Evolutionary conservation across 2,797 vertebrate species (phyloP), one percentile per base, ranked within the genome.

Genomic region (Odontamblyopus rebecca): DNA sequence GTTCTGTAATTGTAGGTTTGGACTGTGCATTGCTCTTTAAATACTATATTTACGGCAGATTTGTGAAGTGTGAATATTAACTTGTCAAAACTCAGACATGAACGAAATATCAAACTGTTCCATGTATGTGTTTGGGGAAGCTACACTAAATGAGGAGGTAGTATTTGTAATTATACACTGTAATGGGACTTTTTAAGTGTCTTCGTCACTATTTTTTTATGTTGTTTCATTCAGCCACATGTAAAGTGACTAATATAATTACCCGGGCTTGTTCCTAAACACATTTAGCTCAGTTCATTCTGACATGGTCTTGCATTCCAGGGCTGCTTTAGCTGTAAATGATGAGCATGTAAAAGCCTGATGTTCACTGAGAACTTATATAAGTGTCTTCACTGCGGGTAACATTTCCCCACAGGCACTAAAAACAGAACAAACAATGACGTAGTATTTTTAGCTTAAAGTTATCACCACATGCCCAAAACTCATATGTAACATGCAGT

Each of bases 401-500:
- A 3, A 13, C 19, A 4, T 48, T 27, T 26, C n/a, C 12, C 26
- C 5, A 26, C 0, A 26, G 19, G 2, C 41, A 50, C n/a, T 64
- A 41, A 48, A 27, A 56, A n/a, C n/a, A 54, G 11, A 54, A 54
- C 38, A 64, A 64, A 64, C 35, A 64, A 12, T 30, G 60, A 19
- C 29, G 1, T 1, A 61, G 57, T 15, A 56, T 12, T 18, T 23
- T 18, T 6, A 61, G 4, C 16, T 35, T 19, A 35, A 61, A 61
- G 29, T 27, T 59, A 61, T 61, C 29, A 29, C 60, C 18, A 35
- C 30, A 44, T n/a, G 1, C 62, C 62, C 61, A 35, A 19, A 44
- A 27, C 12, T 27, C 62, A 44, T 64, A 64, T 64, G 35, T 64
- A 64, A 64, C 62, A 63, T n/a, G 61, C 38, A 26, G 35, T 63